A percentile compares a stretch with the other conserved stretches of the same genome.
phyloP scores from a whole-genome alignment of 2,888 invertebrate species.

The Macrophya annulata region DNA sequence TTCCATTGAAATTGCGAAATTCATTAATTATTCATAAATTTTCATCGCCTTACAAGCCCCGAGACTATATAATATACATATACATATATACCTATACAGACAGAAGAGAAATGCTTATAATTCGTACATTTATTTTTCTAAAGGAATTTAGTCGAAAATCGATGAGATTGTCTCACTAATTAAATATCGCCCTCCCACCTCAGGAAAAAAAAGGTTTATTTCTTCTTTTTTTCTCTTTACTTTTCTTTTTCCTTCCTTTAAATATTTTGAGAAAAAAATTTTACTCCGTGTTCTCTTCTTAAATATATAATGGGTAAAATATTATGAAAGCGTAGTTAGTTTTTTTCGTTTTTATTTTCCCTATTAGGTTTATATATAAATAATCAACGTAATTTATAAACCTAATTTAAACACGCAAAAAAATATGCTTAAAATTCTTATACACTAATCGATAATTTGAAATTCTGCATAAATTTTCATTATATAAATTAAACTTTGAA shows the following conservation, averaged over 20 bases:
- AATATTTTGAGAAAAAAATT: neutral
- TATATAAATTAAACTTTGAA: no score
- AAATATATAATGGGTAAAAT: neutral
- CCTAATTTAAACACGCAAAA: no score
- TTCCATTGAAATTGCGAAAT: constrained; percentile 32
- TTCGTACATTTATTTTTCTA: neutral
- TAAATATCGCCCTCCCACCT: neutral
- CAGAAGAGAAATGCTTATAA: neutral
- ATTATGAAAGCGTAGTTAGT: neutral
- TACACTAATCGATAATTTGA: no score
- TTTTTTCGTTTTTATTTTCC: neutral
- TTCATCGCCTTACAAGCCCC: neutral
- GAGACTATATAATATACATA: neutral
- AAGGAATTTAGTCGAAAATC: constrained; percentile 11
- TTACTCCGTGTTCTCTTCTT: neutral
- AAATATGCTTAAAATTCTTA: no score
- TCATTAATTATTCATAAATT: constrained; percentile 20
- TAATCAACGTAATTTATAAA: no score
- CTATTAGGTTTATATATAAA: no score
- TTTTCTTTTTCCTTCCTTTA: neutral
- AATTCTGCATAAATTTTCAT: no score
- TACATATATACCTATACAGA: neutral
- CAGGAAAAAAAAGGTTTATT: no score
- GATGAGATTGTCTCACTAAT: neutral
- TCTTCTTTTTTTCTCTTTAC: neutral